A percentile compares a stretch with the other conserved stretches of the same genome.
Conservation (phyloP, 2,797 vertebrate species). For the Chloroceryle inda region DNA sequence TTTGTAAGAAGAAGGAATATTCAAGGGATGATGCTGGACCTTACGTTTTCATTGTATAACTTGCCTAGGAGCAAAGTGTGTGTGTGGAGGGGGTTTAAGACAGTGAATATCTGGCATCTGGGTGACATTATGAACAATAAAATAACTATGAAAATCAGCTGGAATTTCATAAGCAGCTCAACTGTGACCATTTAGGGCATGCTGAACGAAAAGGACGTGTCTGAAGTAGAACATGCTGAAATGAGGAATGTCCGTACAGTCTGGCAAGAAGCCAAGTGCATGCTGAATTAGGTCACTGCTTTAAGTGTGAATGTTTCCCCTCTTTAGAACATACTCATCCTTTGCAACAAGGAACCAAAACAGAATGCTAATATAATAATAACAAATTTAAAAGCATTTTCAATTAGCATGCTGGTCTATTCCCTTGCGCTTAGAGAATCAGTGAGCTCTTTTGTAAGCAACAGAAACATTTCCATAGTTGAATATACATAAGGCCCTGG, state of each 20-base stretch:
- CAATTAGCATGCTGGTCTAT: conserved; percentile 14
- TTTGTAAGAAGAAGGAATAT: not conserved
- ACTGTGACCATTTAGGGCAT: not conserved
- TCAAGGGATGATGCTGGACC: not conserved
- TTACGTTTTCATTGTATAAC: not conserved
- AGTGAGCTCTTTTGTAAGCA: conserved; percentile 36
- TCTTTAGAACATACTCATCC: not conserved
- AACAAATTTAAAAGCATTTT: conserved; percentile 19
- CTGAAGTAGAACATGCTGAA: not conserved
- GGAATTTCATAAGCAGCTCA: conserved; percentile 29
- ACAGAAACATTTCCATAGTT: conserved; percentile 42
- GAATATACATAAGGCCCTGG: conserved; percentile 38
- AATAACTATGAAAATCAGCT: conserved; percentile 1
- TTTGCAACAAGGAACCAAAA: not conserved
- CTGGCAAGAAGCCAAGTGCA: not conserved
- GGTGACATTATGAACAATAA: conserved; percentile 26
- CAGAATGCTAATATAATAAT: conserved; percentile 13
- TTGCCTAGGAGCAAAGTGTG: not conserved
- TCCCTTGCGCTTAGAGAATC: conserved; percentile 30
- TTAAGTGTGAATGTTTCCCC: not conserved
- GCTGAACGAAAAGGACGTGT: not conserved
- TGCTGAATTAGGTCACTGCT: not conserved
- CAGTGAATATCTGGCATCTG: not conserved
- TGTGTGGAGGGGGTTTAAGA: not conserved
- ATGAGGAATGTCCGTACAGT: not conserved